phyloP scores from a whole-genome alignment of 2,888 invertebrate genomes.

The Odontomyia ornata region DNA sequence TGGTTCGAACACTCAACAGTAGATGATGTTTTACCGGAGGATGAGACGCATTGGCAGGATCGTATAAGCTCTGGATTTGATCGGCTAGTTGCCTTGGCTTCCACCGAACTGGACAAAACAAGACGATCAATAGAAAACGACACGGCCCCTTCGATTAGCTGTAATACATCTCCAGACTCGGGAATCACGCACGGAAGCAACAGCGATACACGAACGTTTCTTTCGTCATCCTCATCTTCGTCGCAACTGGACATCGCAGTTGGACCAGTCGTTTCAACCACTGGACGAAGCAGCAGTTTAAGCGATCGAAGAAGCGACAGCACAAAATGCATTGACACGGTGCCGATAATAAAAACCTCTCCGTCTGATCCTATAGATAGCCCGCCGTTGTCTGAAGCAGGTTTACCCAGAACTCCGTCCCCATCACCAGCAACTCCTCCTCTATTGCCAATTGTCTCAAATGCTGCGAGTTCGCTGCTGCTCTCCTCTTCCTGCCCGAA shows the following conservation, averaged over 20 bases:
- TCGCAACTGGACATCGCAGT: constrained; percentile 59
- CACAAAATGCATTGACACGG: constrained; percentile 57
- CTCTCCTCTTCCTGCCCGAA: constrained; percentile 28
- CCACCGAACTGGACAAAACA: constrained; percentile 88
- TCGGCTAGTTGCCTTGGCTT: constrained; percentile 90
- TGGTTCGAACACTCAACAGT: neutral
- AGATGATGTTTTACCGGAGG: constrained; percentile 68
- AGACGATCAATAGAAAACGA: constrained; percentile 83
- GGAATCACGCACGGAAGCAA: constrained; percentile 80
- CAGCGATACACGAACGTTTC: constrained; percentile 61
- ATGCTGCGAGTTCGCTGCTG: constrained; percentile 6
- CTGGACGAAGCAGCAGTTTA: constrained; percentile 25
- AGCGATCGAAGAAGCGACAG: constrained; percentile 52
- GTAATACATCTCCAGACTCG: constrained; percentile 87
- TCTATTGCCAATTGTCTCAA: constrained; percentile 48
- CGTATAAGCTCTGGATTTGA: constrained; percentile 94
- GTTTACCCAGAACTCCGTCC: constrained; percentile 63
- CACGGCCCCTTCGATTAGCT: constrained; percentile 66
- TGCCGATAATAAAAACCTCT: constrained; percentile 63
- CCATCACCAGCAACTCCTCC: constrained; percentile 61
- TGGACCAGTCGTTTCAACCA: constrained; percentile 49
- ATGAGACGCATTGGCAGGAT: constrained; percentile 91
- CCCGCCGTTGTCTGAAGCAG: constrained; percentile 65
- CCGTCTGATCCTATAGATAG: constrained; percentile 65
- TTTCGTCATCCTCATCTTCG: constrained; percentile 65